Evolutionary conservation across 2,113 vertebrate species (phyloP).

Genomic region (Cephalopterus ornatus): DNA sequence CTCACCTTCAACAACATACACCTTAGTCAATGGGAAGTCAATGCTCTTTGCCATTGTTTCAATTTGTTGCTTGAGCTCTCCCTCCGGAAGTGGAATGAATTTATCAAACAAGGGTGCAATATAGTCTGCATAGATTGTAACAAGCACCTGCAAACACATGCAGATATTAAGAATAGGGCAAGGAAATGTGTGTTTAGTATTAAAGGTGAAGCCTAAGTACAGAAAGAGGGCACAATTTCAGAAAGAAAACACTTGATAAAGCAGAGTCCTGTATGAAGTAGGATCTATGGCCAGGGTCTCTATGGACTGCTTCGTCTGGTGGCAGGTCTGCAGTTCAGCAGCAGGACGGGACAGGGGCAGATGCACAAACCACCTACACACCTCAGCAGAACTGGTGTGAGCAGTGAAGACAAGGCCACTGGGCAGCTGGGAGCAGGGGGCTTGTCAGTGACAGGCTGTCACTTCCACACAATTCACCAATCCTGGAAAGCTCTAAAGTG

Average conservation of each 20-base stretch:
- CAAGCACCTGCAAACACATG: conserved; percentile 83
- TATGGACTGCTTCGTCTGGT: not conserved
- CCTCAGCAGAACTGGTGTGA: not conserved
- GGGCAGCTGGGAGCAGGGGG: not conserved
- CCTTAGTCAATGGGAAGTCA: conserved; percentile 93
- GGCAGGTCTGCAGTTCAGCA: not conserved
- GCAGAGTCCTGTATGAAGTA: not conserved
- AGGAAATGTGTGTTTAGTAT: not conserved
- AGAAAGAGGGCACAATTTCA: not conserved
- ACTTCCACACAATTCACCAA: fast-evolving
- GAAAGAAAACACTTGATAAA: not conserved
- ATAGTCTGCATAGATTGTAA: conserved; percentile 99
- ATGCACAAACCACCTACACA: not conserved
- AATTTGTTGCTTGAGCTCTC: conserved; percentile 91
- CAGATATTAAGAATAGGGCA: not conserved
- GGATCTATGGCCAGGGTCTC: not conserved
- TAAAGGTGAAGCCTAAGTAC: not conserved
- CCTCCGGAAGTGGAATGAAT: conserved; percentile 93
- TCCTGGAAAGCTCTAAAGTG: not conserved
- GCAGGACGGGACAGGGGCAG: not conserved
- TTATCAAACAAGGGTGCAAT: conserved; percentile 98
- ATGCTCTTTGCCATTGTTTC: conserved; percentile 92
- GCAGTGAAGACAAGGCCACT: not conserved
- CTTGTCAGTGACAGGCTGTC: not conserved
- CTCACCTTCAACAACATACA: conserved; percentile 98